phyloP scores from a whole-genome alignment of 2,797 vertebrate species.

The Enteromius mattozi region DNA sequence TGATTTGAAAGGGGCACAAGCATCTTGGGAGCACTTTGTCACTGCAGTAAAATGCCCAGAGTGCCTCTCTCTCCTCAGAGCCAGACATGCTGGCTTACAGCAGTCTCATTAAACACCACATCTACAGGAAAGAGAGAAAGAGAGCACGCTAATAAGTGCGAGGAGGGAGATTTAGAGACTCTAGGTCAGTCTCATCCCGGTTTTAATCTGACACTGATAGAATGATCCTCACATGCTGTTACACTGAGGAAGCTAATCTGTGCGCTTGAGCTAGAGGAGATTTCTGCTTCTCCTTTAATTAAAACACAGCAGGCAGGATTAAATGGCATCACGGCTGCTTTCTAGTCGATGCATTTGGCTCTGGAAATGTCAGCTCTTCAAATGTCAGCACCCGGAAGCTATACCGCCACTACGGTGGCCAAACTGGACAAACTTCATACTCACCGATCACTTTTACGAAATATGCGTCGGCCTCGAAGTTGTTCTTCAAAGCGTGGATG shows the following conservation, averaged over 20 bases:
- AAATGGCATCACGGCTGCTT: conserved; percentile 58
- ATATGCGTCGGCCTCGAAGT: conserved; percentile 96
- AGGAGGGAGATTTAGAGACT: conserved; percentile 47
- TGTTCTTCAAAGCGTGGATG: conserved; percentile 94
- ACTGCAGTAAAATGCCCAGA: conserved; percentile 59
- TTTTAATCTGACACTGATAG: conserved; percentile 49
- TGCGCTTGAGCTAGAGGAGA: conserved; percentile 13
- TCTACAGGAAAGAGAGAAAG: conserved; percentile 54
- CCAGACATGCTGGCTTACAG: conserved; percentile 4
- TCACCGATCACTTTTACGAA: conserved; percentile 99
- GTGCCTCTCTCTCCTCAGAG: conserved; percentile 34
- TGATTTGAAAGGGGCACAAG: conserved; percentile 6
- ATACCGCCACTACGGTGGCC: neutral
- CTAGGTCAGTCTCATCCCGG: conserved; percentile 35
- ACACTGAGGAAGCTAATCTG: conserved; percentile 43
- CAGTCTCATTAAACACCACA: conserved; percentile 52
- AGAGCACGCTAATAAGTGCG: conserved; percentile 51
- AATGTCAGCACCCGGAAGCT: conserved; percentile 60
- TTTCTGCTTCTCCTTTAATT: conserved; percentile 55
- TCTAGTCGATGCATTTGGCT: conserved; percentile 53
- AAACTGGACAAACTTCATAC: conserved; percentile 63
- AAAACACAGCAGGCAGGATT: conserved; percentile 59
- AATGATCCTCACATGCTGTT: conserved; percentile 46
- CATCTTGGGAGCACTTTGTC: conserved; percentile 47
- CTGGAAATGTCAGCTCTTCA: conserved; percentile 65